Base-by-base conservation (phyloP, 2,888 invertebrate species). In the Apotomis betuletana region DNA sequence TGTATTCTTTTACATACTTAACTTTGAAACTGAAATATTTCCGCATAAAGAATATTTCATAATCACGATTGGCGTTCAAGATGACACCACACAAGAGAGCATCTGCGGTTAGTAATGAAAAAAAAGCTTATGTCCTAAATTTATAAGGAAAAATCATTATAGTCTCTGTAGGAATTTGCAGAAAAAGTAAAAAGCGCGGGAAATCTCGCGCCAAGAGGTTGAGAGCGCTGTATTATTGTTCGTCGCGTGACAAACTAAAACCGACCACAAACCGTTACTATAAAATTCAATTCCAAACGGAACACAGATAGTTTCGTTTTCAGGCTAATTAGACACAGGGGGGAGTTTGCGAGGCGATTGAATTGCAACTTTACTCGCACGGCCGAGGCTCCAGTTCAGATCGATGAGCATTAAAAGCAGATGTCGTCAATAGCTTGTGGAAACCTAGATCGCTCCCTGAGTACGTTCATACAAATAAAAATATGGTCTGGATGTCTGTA, bases 251-350 rank as follows among this genome's bases (percentile, higher is more conserved):
- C 55, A 64, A 75, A 67, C 59, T 74, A 10, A 78, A 61, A 15
- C 13, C 84, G 82, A 71, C 86, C 81, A 77, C 86, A 83, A 59
- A 0, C 27, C n/a, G 10, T n/a, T 6, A 10, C 1, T 36, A 74
- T 83, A 89, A 77, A 79, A 84, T 77, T 76, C 71, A 78, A 72
- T 78, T 75, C 82, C 61, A 73, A 72, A 70, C 73, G 73, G 36
- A 58, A 64, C 41, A 55, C 59, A 62, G 75, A 78, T 80, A 83
- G 81, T 83, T 84, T 85, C 84, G 86, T 89, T 90, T 90, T 88
- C 87, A 90, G 87, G 92, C 92, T 92, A 92, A 92, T 92, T 91
- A 92, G 90, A 83, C 82, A 78, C 84, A 80, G 84, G 87, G 85
- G 88, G 84, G 83, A 79, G 77, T 77, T 78, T 75, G 72, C 71